phyloP scores from a whole-genome alignment of 2,113 vertebrate genomes.

The Neodon shergylaensis region DNA sequence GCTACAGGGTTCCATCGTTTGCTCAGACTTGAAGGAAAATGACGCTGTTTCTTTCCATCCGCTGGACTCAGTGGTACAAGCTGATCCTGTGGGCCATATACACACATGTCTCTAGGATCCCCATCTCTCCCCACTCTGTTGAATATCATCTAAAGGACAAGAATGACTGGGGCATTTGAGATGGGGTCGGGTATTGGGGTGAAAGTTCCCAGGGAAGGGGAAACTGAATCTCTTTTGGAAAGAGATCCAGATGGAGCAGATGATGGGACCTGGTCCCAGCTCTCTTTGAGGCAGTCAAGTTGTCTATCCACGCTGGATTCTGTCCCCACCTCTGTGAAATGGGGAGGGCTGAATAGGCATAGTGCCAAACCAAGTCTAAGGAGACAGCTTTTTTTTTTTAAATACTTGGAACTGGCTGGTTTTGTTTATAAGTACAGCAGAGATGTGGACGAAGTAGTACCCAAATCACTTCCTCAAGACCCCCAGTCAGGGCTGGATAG shows the following conservation, averaged over 20 bases:
- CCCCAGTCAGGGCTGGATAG: fast-evolving
- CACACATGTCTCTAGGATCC: neutral
- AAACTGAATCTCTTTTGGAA: neutral
- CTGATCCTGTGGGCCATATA: fast-evolving
- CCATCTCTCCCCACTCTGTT: fast-evolving
- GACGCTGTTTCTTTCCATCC: neutral
- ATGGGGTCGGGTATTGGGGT: neutral
- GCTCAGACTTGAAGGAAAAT: neutral
- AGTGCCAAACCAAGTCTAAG: fast-evolving
- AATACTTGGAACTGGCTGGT: fast-evolving
- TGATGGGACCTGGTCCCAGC: no score
- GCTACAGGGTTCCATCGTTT: fast-evolving
- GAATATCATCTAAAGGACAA: neutral
- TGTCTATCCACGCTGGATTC: fast-evolving
- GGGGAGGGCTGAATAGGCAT: no score
- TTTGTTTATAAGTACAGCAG: neutral
- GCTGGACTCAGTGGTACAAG: fast-evolving
- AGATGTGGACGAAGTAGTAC: neutral
- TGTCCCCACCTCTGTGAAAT: neutral
- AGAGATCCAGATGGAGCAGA: fast-evolving
- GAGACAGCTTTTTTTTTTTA: no score
- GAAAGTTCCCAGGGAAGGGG: neutral
- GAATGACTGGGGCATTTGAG: fast-evolving
- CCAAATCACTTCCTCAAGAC: no score
- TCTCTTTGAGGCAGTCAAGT: no score